A percentile compares a stretch with the other conserved stretches of the same genome.
These are phyloP conservation scores for Bostrychus sinensis DNA, from an alignment of 2,113 vertebrate species.

Conservation along the genomic window DNA sequence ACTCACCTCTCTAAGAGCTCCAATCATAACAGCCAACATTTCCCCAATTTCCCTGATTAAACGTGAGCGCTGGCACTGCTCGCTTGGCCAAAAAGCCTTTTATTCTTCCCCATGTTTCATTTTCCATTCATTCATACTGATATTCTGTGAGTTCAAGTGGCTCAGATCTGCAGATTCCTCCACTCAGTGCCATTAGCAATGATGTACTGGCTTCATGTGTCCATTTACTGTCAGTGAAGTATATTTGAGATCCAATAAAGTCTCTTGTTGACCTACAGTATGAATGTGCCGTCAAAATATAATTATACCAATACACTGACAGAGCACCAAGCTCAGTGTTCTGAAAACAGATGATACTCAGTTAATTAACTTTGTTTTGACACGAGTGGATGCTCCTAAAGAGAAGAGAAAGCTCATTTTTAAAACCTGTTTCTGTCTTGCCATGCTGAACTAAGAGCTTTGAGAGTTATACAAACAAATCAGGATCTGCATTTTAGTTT, in stretches of 20 bases:
- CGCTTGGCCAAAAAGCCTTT: slow-evolving; percentile 74
- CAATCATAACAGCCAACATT: slow-evolving; percentile 59
- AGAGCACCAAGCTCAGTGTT: slow-evolving; percentile 28
- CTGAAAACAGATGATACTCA: slow-evolving; percentile 41
- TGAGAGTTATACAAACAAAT: not conserved
- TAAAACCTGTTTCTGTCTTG: not conserved
- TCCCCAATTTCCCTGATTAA: slow-evolving; percentile 79
- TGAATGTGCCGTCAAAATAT: slow-evolving; percentile 15
- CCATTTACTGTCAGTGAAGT: slow-evolving; percentile 18
- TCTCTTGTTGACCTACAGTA: slow-evolving; percentile 6
- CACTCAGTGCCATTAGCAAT: slow-evolving; percentile 4
- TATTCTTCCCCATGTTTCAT: slow-evolving; percentile 64
- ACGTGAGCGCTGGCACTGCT: slow-evolving; percentile 59
- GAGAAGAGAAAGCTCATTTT: not conserved
- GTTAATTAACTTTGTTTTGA: slow-evolving; percentile 41
- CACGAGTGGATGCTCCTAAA: slow-evolving; percentile 5
- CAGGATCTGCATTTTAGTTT: not conserved
- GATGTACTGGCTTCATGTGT: slow-evolving; percentile 1
- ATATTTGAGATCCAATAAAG: not conserved
- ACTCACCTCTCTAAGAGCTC: slow-evolving; percentile 75
- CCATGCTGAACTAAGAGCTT: not conserved
- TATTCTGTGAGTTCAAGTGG: slow-evolving; percentile 44
- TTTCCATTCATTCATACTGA: slow-evolving; percentile 49
- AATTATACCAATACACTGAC: slow-evolving; percentile 44
- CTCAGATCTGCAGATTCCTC: slow-evolving; percentile 37